Conservation (phyloP, 2,888 invertebrate genomes). For the Amphipoea lucens region DNA sequence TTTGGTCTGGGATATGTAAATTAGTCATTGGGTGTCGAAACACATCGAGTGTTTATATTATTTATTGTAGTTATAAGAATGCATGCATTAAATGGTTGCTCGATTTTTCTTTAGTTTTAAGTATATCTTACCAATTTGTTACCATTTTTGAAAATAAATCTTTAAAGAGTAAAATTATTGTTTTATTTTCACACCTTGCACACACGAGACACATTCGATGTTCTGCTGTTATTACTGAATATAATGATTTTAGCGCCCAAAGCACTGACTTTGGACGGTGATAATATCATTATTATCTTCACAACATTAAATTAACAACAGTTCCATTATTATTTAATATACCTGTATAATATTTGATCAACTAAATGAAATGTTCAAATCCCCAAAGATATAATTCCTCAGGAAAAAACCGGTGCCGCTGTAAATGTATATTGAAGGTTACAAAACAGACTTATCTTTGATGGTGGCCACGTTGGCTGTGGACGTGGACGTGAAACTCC, state of each 20-base stretch:
- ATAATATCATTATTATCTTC: not conserved
- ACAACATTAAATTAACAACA: not conserved
- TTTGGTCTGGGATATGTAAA: constrained; percentile 49
- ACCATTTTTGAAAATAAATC: constrained; percentile 76
- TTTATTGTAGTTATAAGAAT: constrained; percentile 81
- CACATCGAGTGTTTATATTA: constrained; percentile 78
- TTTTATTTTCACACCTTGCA: constrained; percentile 2
- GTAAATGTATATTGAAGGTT: not conserved
- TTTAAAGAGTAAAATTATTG: constrained; percentile 9
- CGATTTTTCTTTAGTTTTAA: constrained; percentile 67
- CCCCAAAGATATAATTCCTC: not conserved
- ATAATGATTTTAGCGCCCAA: too few species aligned
- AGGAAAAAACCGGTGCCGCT: not conserved
- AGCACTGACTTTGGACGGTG: not conserved
- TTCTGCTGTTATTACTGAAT: not conserved
- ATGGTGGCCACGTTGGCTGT: not conserved
- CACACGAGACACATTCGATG: not conserved
- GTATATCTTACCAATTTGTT: constrained; percentile 74
- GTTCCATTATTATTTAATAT: not conserved
- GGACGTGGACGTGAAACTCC: not conserved
- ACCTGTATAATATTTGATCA: not conserved
- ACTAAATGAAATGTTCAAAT: not conserved
- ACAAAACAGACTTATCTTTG: constrained; percentile 20
- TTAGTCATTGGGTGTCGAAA: constrained; percentile 67
- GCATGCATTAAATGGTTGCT: constrained; percentile 60